phyloP scores from a whole-genome alignment of 2,113 vertebrate species.

The Morone saxatilis region DNA sequence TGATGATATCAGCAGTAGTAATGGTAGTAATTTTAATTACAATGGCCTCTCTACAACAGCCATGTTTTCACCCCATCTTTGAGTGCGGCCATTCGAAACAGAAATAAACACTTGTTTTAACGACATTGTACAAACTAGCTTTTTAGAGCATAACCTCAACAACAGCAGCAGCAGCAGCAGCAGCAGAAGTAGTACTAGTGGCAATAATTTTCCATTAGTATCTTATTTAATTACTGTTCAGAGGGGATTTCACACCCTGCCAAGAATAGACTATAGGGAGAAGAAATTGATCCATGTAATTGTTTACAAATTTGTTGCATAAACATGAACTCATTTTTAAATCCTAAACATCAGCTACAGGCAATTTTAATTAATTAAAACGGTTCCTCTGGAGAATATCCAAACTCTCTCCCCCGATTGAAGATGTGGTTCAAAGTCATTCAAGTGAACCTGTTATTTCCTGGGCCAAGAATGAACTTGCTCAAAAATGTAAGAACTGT shows the following conservation, averaged over 20 bases:
- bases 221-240: not conserved
- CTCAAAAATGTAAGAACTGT: not conserved
- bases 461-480: not conserved
- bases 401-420: too few species aligned
- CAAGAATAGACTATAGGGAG: not conserved
- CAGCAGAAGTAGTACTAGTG: not conserved
- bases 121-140: not conserved
- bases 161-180: not conserved
- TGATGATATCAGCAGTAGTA: not conserved
- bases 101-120: not conserved
- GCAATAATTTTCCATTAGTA: not conserved
- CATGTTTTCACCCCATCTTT: not conserved
- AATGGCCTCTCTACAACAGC: too few species aligned
- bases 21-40: too few species aligned
- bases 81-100: too few species aligned
- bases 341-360: not conserved
- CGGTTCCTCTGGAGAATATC: not conserved
- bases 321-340: not conserved
- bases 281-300: not conserved
- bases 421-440: not conserved
- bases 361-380: not conserved
- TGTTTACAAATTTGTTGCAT: slow-evolving; percentile 1
- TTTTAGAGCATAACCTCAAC: too few species aligned
- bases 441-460: not conserved
- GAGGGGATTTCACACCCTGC: not conserved